Evolutionary conservation across 2,113 vertebrate genomes (phyloP), one percentile per base, ranked within the genome.

Genomic region (Oreotrochilus melanogaster): DNA sequence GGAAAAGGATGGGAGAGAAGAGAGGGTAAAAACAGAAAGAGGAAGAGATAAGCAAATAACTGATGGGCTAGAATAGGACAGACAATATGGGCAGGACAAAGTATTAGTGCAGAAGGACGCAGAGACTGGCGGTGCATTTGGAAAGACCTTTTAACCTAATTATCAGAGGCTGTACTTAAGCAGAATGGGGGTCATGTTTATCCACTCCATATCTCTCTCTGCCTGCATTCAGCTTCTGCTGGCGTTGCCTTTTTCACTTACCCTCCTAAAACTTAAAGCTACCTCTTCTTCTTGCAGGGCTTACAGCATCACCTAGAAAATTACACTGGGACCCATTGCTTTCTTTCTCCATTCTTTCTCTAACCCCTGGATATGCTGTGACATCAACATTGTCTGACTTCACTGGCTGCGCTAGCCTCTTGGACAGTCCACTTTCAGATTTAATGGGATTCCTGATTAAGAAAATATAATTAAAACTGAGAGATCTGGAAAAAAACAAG

Each of bases 21-120:
- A 73, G 28, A 91, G 21, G 7, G 23, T 83, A 43, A 93, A 89
- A 95, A 60, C 54, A 91, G 19, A 81, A 25, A 80, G 43, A 33
- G 16, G 85, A 93, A 92, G 71, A 90, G 71, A 83, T 56, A 88
- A 88, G 56, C 16, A 25, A 69, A 73, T 61, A 82, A 78, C 54
- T 5, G 50, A 30, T 28, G 21, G 33, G 50, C 51, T 89, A 10
- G 45, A 27, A 42, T 7, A 42, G 37, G 11, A 45, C 0, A 0
- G 42, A 76, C 33, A 39, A 31, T 11, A 60, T 6, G 65, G 37
- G 31, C 56, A 66, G 62, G 21, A 76, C 11, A 73, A 87, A 65
- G 19, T 11, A 15, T 48, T n/a, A 13, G 42, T 22, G 30, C 50
- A 58, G 58, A 48, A 51, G 35, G 50, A 73, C 51, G 42, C 58